Percentiles rank a stretch among this genome's conserved stretches.
These are phyloP conservation scores for Napeogenes inachia DNA, from an alignment of 2,888 invertebrate genomes.

Conservation along the genomic window DNA sequence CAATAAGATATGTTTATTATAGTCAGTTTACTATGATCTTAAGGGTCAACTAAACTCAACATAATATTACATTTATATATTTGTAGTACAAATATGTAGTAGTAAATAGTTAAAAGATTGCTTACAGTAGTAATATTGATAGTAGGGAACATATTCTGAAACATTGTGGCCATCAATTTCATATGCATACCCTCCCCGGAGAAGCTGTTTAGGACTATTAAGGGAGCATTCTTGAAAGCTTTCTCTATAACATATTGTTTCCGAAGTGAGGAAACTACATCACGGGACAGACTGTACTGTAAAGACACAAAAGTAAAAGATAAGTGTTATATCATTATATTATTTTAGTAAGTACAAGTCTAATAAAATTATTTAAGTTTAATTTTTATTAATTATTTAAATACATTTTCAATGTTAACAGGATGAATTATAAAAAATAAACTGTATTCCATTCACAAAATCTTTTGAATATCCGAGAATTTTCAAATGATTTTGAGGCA, in stretches of 20 bases:
- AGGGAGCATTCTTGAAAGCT: slow-evolving; percentile 91
- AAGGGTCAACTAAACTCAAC: no score
- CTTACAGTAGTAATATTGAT: slow-evolving; percentile 94
- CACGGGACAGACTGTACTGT: slow-evolving; percentile 87
- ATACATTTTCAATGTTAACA: no score
- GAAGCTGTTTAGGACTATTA: slow-evolving; percentile 94
- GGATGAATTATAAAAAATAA: no score
- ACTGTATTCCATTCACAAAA: no score
- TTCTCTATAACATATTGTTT: slow-evolving; percentile 89
- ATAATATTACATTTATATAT: no score
- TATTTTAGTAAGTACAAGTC: no score
- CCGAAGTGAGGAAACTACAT: slow-evolving; percentile 90
- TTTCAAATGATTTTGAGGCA: no score
- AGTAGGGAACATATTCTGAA: slow-evolving; percentile 99
- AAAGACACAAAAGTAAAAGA: slow-evolving; percentile 14
- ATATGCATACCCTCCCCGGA: slow-evolving; percentile 92
- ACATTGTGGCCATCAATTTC: slow-evolving; percentile 95
- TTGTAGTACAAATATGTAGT: no score
- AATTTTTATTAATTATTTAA: neutral
- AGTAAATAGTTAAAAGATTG: slow-evolving; percentile 23
- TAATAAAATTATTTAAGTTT: no score
- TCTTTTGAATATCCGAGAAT: no score
- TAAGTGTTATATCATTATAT: neutral
- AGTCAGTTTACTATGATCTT: no score
- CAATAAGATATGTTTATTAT: no score